Evolutionary conservation across 2,797 vertebrate species (phyloP).

Genomic region (Mycteria americana): DNA sequence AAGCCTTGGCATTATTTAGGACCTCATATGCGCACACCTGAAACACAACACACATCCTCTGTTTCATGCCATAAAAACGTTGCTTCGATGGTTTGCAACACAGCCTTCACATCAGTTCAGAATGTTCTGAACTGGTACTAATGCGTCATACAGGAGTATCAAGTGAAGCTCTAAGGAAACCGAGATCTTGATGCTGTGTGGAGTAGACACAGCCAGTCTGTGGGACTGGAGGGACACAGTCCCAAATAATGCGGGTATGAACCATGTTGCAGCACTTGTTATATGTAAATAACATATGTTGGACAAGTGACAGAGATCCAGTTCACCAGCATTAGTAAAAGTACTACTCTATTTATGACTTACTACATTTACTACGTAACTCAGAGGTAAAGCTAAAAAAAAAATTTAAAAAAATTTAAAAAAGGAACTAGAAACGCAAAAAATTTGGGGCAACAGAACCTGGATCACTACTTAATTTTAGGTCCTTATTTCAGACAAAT

Average conservation of each 20-base stretch:
- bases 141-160: neutral
- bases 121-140: neutral
- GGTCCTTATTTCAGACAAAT: neutral
- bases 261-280: neutral
- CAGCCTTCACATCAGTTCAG: neutral
- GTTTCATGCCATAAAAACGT: neutral
- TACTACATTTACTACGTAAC: neutral
- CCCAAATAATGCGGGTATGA: neutral
- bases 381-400: neutral
- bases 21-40: neutral
- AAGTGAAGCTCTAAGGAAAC: neutral
- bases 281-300: neutral
- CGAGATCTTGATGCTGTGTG: fast-evolving
- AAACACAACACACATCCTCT: neutral
- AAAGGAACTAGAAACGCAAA: neutral
- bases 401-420: no score
- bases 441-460: neutral
- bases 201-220: neutral
- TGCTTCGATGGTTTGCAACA: neutral
- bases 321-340: neutral
- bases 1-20: neutral
- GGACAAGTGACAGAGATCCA: neutral
- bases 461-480: neutral
- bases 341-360: neutral
- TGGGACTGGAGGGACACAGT: neutral